Conservation (phyloP, 2,797 vertebrate genomes). For the Rhynchotus rufescens region DNA sequence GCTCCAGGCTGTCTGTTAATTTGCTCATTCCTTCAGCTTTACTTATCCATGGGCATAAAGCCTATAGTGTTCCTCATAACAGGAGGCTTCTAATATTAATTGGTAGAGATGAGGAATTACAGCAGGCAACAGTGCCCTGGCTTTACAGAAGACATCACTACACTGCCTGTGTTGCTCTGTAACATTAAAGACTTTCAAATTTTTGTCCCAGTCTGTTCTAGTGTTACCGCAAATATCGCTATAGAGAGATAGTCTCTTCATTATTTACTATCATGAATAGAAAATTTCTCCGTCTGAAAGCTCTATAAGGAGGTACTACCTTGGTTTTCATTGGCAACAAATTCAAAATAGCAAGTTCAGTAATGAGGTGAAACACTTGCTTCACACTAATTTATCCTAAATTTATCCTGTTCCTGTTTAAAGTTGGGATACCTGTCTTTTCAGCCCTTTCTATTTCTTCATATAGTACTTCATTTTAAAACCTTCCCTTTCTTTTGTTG, state of each 20-base stretch:
- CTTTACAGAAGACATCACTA: conserved; percentile 18
- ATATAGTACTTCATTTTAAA: not conserved
- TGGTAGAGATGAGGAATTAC: conserved; percentile 37
- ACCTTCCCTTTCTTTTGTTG: not conserved
- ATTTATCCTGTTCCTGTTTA: not conserved
- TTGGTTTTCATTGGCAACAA: not conserved
- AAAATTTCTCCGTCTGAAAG: not conserved
- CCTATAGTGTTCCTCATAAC: conserved; percentile 45
- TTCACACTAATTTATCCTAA: not conserved
- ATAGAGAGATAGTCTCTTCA: not conserved
- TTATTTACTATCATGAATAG: conserved; percentile 11
- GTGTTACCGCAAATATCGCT: not conserved
- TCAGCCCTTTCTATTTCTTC: not conserved
- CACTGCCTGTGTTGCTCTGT: not conserved
- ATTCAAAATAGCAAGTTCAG: not conserved
- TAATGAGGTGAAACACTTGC: not conserved
- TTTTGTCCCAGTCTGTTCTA: not conserved
- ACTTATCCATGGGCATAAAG: conserved; percentile 46
- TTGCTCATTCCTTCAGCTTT: conserved; percentile 55
- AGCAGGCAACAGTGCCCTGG: not conserved
- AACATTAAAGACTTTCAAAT: conserved; percentile 12
- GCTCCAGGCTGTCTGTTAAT: conserved; percentile 48
- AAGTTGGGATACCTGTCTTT: not conserved
- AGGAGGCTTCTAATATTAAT: conserved; percentile 63
- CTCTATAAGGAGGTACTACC: not conserved